phyloP scores from a whole-genome alignment of 2,888 invertebrate genomes.

The Oegoconia quadripuncta region DNA sequence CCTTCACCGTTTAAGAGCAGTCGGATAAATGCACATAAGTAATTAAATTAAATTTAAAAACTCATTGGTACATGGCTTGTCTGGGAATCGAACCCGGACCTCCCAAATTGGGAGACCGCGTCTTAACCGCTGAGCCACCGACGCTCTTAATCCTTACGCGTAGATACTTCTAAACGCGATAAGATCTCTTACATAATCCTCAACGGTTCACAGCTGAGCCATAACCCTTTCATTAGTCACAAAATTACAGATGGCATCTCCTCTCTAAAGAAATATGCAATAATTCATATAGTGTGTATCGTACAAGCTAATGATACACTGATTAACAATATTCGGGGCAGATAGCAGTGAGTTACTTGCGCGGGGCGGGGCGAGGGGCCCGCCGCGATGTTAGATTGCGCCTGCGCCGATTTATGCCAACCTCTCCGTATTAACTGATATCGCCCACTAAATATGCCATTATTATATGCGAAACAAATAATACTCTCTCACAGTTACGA shows the following conservation, averaged over 20 bases:
- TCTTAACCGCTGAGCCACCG: too few species aligned
- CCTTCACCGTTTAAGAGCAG: too few species aligned
- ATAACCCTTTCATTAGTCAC: too few species aligned
- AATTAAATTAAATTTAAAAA: too few species aligned
- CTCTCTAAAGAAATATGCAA: conserved; percentile 3
- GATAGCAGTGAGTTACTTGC: conserved; percentile 73
- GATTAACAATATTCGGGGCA: conserved; percentile 78
- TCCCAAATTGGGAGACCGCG: too few species aligned
- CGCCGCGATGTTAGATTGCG: conserved; percentile 68
- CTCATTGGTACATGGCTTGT: too few species aligned
- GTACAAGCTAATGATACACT: conserved; percentile 71
- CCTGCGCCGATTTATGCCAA: conserved; percentile 69
- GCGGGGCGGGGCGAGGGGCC: conserved; percentile 53
- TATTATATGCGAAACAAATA: conserved; percentile 76
- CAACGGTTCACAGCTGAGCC: too few species aligned
- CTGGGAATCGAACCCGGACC: too few species aligned
- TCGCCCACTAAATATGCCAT: conserved; percentile 76
- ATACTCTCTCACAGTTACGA: conserved; percentile 51
- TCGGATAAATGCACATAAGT: too few species aligned
- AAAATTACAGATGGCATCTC: background rate
- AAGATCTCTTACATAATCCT: too few species aligned
- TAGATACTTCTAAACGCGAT: too few species aligned
- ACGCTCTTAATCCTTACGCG: too few species aligned
- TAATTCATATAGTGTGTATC: conserved; percentile 42
- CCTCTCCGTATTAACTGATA: conserved; percentile 75